Evolutionary conservation across 53 echinoderm and acorn worm species (phyloP).

Genomic region (Crossaster papposus): DNA sequence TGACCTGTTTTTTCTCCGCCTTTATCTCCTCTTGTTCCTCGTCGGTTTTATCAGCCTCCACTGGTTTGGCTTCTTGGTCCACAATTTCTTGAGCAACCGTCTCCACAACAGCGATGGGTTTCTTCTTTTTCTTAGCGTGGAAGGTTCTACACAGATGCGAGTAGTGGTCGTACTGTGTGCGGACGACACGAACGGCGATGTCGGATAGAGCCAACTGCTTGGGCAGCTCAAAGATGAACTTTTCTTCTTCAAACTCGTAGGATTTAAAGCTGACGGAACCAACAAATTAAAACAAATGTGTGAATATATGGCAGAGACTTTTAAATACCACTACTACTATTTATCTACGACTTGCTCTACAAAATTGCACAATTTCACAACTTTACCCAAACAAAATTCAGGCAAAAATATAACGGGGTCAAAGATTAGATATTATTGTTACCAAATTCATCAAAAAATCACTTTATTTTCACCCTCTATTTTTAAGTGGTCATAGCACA

Average conservation of each 20-base stretch:
- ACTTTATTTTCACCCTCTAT: too few species aligned
- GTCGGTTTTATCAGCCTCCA: conserved; percentile 33
- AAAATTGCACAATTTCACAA: too few species aligned
- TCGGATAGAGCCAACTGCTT: conserved; percentile 92
- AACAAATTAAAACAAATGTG: not conserved
- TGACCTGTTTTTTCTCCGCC: conserved; percentile 23
- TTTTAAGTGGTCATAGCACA: too few species aligned
- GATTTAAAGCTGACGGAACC: conserved; percentile 75
- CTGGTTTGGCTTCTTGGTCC: conserved; percentile 62
- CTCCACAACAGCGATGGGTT: not conserved
- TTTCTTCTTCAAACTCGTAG: conserved; percentile 81
- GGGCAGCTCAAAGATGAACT: conserved; percentile 87
- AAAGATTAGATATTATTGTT: too few species aligned
- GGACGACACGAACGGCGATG: conserved; percentile 83
- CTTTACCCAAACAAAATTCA: too few species aligned
- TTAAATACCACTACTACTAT: too few species aligned
- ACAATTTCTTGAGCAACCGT: conserved; percentile 46
- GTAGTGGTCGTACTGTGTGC: conserved; percentile 82
- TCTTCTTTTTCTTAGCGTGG: conserved; percentile 74
- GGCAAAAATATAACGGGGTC: too few species aligned
- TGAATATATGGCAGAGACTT: not conserved
- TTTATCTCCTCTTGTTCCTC: conserved; percentile 37
- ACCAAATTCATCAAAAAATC: too few species aligned
- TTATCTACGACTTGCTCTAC: too few species aligned
- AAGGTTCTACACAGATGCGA: conserved; percentile 92